Conservation (phyloP, 2,888 invertebrate species). For the Tenthredo amoena region DNA sequence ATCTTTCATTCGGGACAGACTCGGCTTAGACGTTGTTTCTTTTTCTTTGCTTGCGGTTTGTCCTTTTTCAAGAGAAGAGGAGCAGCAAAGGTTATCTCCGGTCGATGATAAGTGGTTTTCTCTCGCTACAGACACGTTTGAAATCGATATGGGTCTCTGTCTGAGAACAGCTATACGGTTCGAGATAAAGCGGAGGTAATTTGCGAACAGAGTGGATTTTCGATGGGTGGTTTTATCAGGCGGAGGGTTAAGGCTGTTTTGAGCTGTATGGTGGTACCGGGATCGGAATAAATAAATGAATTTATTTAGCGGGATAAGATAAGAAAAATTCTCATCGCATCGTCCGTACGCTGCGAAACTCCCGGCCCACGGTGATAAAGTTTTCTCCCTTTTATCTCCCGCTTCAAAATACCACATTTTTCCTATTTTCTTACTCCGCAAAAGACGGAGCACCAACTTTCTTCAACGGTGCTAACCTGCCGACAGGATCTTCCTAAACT, state of each 20-base stretch:
- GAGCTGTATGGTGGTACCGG: not conserved
- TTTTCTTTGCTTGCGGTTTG: not conserved
- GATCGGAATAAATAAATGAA: conserved; percentile 20
- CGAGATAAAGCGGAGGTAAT: conserved; percentile 42
- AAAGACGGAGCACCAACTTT: not conserved
- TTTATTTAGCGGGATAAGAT: not conserved
- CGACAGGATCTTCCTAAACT: conserved; percentile 35
- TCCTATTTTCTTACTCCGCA: not conserved
- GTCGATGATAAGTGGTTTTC: conserved; percentile 40
- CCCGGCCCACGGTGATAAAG: not conserved
- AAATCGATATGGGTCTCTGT: conserved; percentile 24
- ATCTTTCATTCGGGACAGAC: not conserved
- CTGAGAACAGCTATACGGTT: not conserved
- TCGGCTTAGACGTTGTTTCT: not conserved
- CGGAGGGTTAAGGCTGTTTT: conserved; percentile 24
- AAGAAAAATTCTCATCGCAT: not conserved
- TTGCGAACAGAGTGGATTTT: conserved; percentile 41
- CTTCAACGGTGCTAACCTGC: conserved; percentile 30
- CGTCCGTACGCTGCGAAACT: not conserved
- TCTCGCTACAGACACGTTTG: not conserved
- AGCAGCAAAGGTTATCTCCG: conserved; percentile 7
- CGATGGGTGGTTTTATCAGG: conserved; percentile 24
- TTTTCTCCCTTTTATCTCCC: not conserved
- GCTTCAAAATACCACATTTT: not conserved
- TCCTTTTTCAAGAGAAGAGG: not conserved